Evolutionary conservation across 2,797 vertebrate species (phyloP), one percentile per base, ranked within the genome.

Genomic region (Megaceryle alcyon): DNA sequence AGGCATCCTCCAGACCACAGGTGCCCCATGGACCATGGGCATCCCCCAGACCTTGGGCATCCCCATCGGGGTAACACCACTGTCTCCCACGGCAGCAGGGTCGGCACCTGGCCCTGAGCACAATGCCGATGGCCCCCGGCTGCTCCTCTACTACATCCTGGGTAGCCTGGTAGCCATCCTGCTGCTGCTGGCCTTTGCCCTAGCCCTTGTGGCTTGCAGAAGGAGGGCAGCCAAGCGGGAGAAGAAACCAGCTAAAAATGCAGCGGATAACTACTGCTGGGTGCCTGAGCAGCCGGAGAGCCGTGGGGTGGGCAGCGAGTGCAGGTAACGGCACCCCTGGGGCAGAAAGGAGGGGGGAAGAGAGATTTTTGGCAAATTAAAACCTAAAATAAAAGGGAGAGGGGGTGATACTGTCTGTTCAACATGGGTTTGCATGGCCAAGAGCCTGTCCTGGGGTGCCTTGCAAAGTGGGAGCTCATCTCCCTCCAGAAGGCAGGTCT

Each of bases 61-160:
- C 26, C 90, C 86, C 4, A 1, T 18, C 0, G 25, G 22, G 71
- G 48, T 3, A 6, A 82, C 29, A 1, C 41, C 25, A 1, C 28
- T 12, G 0, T 23, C n/a, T 12, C 88, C 91, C 53, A 93, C 91
- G 1, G 84, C 5, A 7, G 20, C 31, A 43, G 75, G 44, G 4
- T 2, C 8, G 0, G 79, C 16, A 0, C 49, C 44, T 0, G 65
- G 65, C 21, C 21, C 71, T 0, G 91, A 97, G 14, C 71, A 78
- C 1, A 51, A 87, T 16, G 63, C 89, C 0, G 91, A 98, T 0
- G 97, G 96, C 29, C 97, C 97, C 33, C 95, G 88, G 64, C 90
- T 98, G 75, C 96, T 98, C 14, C 84, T 98, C 26, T 97, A 97
- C 15, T 98, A 98, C 78, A 97, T 98, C 82, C 91, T 98, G 71